Evolutionary conservation across 2,797 vertebrate species (phyloP), one percentile per base, ranked within the genome.

Genomic region (Oreochromis mossambicus): DNA sequence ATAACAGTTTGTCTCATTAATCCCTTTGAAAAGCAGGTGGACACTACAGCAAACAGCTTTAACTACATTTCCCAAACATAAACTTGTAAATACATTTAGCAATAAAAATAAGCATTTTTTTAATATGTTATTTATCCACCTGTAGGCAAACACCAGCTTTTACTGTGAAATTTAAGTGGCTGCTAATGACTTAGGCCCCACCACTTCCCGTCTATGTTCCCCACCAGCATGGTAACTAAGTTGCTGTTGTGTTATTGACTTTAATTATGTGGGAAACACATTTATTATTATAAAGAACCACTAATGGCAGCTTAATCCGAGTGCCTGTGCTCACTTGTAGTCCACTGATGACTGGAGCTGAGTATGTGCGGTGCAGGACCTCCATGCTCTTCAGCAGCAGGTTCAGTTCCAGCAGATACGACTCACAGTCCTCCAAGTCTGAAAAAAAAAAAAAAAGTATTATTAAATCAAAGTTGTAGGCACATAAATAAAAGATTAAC

Each of bases 331-430:
- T 88, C 82, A 99, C 98, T 96, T 98, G 98, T 88, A 98, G 96
- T 87, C 96, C 96, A 68, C 97, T 98, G 94, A 99, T 99, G 86
- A 97, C 97, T 3, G 98, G 98, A 0, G 98, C 97, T 0, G 98
- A 99, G 34, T 97, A 98, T 0, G 98, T 98, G 87, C 98, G 97
- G 83, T 99, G 98, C 84, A 99, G 94, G 88, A 98, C 97, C 77
- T 99, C 98, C 98, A 99, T 99, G 84, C 96, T 99, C 92, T 98
- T 98, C 54, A 99, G 95, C 83, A 99, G 96, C 89, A 99, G 96
- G 91, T 97, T 98, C 92, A 99, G 97, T 86, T 99, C 98, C 52
- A 97, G 91, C 91, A 99, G 95, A 83, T 97, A 97, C 0, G 96
- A 93, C 41, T 98, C 97, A 92, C 98, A 99, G 88, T 97, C 97